These are phyloP conservation scores for Anser cygnoides DNA, from an alignment of 2,113 vertebrate species.

Conservation along the genomic window DNA sequence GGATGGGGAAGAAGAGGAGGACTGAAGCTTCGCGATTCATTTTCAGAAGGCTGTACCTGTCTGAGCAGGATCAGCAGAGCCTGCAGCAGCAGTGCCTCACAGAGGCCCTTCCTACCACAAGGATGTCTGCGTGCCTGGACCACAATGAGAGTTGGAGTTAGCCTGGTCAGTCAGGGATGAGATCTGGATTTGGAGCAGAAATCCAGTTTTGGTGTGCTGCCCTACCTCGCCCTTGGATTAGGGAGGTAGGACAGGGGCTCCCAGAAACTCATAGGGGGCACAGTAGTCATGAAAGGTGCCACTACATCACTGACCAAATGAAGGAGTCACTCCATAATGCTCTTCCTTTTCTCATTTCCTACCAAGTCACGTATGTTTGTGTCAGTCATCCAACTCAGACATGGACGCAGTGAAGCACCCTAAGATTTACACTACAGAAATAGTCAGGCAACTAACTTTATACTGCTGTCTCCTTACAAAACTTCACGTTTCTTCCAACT, in stretches of 20 bases:
- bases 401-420: rapidly evolving
- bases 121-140: background rate
- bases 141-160: rapidly evolving
- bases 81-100: background rate
- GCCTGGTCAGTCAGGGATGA: background rate
- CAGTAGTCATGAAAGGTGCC: background rate
- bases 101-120: background rate
- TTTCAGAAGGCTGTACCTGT: background rate
- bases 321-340: background rate
- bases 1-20: background rate
- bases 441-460: background rate
- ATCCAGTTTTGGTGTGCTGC: background rate
- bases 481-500: background rate
- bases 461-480: background rate
- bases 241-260: background rate
- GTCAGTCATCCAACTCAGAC: background rate
- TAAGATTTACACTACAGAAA: background rate
- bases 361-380: background rate
- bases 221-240: background rate
- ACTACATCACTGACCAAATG: background rate
- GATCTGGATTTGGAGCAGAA: background rate
- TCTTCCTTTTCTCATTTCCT: background rate
- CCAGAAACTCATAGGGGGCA: background rate
- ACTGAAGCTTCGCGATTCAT: background rate
- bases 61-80: background rate